Percentiles rank a stretch among this genome's conserved stretches.
Conservation (phyloP, 2,888 invertebrate genomes). For the Rhagonycha fulva region DNA sequence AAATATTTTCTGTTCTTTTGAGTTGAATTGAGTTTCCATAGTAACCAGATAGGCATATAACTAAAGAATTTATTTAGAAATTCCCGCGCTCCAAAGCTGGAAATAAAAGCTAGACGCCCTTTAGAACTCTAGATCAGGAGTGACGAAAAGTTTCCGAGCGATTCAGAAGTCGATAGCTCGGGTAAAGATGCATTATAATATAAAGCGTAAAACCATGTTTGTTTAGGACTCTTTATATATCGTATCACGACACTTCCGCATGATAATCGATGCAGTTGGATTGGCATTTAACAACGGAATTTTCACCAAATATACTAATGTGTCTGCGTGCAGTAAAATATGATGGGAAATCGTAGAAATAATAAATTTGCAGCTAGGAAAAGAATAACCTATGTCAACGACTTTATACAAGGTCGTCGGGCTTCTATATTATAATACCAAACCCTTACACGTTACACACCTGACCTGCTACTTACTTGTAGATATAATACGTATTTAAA, state of each 20-base stretch:
- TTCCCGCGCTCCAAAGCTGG: too few species aligned
- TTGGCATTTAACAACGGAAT: slow-evolving; percentile 6
- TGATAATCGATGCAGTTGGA: slow-evolving; percentile 8
- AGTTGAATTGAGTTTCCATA: too few species aligned
- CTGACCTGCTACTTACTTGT: slow-evolving; percentile 24
- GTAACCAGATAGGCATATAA: too few species aligned
- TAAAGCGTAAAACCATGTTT: not conserved
- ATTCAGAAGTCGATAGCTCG: too few species aligned
- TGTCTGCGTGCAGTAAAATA: not conserved
- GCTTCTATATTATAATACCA: slow-evolving; percentile 30
- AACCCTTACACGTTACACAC: slow-evolving; percentile 28
- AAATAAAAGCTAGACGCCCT: too few species aligned
- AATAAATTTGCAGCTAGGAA: slow-evolving; percentile 16
- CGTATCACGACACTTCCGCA: slow-evolving; percentile 14
- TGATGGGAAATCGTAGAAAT: slow-evolving; percentile 30
- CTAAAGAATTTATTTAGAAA: too few species aligned
- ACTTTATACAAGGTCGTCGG: slow-evolving; percentile 36
- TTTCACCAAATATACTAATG: not conserved
- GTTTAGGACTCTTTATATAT: slow-evolving; percentile 8
- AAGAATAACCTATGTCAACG: slow-evolving; percentile 34
- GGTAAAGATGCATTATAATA: too few species aligned
- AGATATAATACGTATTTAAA: slow-evolving; percentile 12
- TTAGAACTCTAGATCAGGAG: too few species aligned
- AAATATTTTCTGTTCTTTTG: too few species aligned
- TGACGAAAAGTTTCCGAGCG: too few species aligned